Evolutionary conservation across 2,797 vertebrate species (phyloP).

Genomic region (Micropoecilia bifurca): DNA sequence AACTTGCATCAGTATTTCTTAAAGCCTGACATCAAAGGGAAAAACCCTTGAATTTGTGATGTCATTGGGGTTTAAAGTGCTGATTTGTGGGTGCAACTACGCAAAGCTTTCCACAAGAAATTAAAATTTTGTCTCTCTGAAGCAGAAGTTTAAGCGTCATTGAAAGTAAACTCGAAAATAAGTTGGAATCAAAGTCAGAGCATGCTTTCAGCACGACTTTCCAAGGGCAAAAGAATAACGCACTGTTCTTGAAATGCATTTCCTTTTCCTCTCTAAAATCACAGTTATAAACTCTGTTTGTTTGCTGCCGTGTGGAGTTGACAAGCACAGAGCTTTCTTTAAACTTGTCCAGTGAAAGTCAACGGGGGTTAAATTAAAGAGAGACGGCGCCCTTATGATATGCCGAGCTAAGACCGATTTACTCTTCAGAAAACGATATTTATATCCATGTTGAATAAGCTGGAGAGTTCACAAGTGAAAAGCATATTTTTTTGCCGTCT

Average conservation of each 20-base stretch:
- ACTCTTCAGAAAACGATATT: constrained; percentile 42
- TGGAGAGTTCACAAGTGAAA: constrained; percentile 41
- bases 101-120: constrained; percentile 29
- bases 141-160: constrained; percentile 43
- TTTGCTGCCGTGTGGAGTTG: constrained; percentile 37
- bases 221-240: constrained; percentile 48
- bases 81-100: constrained; percentile 31
- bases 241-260: constrained; percentile 29
- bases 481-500: constrained; percentile 49
- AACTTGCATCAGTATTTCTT: constrained; percentile 66
- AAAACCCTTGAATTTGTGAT: constrained; percentile 55
- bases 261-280: constrained; percentile 47
- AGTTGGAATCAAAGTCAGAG: constrained; percentile 38
- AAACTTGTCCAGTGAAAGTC: constrained; percentile 45
- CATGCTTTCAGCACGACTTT: constrained; percentile 35
- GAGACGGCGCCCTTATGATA: constrained; percentile 51
- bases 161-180: constrained; percentile 22
- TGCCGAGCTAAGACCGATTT: constrained; percentile 47
- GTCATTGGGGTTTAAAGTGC: constrained; percentile 53
- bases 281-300: constrained; percentile 61
- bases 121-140: constrained; percentile 26
- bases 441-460: constrained; percentile 26
- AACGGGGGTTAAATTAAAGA: constrained; percentile 58
- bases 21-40: constrained; percentile 56
- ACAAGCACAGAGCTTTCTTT: constrained; percentile 44